phyloP scores from a whole-genome alignment of 2,888 invertebrate genomes.

The Apamea sordens region DNA sequence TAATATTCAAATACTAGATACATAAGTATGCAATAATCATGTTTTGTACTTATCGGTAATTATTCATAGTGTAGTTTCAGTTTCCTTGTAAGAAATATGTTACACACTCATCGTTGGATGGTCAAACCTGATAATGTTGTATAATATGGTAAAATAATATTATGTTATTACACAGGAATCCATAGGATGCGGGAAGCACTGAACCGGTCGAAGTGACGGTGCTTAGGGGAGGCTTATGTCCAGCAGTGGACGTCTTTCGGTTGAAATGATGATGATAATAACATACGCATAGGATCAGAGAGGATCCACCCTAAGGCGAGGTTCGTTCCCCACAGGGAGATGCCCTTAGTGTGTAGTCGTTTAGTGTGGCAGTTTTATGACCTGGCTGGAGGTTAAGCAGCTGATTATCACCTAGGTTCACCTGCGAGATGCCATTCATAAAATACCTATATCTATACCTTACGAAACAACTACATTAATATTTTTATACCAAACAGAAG shows the following conservation, averaged over 20 bases:
- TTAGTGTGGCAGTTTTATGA: background rate
- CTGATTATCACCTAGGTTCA: background rate
- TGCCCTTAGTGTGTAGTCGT: too few species aligned
- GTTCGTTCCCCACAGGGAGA: background rate
- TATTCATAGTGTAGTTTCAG: background rate
- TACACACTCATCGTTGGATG: background rate
- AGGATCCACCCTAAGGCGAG: background rate
- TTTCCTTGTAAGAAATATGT: conserved; percentile 19
- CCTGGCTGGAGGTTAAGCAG: background rate
- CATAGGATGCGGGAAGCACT: too few species aligned
- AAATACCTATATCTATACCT: background rate
- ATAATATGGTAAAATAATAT: background rate
- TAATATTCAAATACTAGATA: conserved; percentile 18
- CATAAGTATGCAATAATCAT: conserved; percentile 33
- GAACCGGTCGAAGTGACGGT: too few species aligned
- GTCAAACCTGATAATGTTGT: background rate
- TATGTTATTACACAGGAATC: too few species aligned
- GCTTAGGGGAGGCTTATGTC: too few species aligned
- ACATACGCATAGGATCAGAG: background rate
- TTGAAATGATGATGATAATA: too few species aligned
- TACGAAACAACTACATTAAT: too few species aligned
- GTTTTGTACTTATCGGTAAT: background rate
- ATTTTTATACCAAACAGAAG: too few species aligned
- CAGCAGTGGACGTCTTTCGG: too few species aligned
- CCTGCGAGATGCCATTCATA: background rate